Percentiles rank a stretch among this genome's conserved stretches.
Conservation (phyloP, 2,888 invertebrate genomes). For the Apotomis capreana region DNA sequence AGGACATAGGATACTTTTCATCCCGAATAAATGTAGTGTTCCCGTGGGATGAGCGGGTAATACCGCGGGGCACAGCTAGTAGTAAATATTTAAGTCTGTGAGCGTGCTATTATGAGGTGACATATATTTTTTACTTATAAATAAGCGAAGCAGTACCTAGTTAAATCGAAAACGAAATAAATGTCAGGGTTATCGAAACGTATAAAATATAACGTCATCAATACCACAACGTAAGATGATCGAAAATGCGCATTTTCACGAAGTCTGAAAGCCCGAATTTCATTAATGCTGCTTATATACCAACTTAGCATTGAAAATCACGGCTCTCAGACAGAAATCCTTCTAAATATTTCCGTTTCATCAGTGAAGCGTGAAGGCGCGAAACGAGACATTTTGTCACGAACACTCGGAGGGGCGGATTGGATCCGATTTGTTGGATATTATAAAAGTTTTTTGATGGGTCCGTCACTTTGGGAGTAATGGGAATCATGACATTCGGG, state of each 20-base stretch:
- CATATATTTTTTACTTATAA: too few relatives aligned
- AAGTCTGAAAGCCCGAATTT: slow-evolving; percentile 6
- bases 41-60: too few relatives aligned
- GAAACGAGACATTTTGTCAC: slow-evolving; percentile 41
- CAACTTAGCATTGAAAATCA: slow-evolving; percentile 29
- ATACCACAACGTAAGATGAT: background rate
- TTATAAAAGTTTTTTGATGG: slow-evolving; percentile 35
- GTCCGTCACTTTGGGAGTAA: slow-evolving; percentile 26
- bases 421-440: slow-evolving; percentile 28
- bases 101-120: too few relatives aligned
- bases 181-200: background rate
- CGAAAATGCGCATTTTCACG: slow-evolving; percentile 9
- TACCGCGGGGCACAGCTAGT: too few relatives aligned
- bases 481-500: slow-evolving; percentile 10
- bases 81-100: too few relatives aligned
- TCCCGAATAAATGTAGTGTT: too few relatives aligned
- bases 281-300: slow-evolving; percentile 25
- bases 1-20: too few relatives aligned
- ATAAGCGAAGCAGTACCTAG: too few relatives aligned
- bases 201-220: background rate
- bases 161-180: background rate
- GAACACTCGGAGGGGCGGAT: slow-evolving; percentile 29
- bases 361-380: slow-evolving; percentile 36
- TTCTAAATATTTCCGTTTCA: slow-evolving; percentile 37
- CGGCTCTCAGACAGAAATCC: slow-evolving; percentile 29